Percentiles rank a stretch among this genome's conserved stretches.
phyloP scores from a whole-genome alignment of 2,797 vertebrate species.

The Sylvilagus floridanus region DNA sequence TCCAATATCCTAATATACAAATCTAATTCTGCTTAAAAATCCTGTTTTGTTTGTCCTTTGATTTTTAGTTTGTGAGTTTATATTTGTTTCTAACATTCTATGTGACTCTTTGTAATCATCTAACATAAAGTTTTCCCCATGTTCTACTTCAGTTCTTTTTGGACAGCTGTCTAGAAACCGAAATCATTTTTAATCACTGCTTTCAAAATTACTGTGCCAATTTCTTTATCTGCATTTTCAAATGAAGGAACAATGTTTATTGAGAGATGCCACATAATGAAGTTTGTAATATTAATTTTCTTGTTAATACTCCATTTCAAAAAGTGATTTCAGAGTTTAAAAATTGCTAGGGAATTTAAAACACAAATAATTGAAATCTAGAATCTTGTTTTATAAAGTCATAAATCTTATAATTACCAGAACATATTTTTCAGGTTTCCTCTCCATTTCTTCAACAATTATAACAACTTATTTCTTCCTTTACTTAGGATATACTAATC shows the following conservation, averaged over 20 bases:
- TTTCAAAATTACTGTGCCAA: neutral
- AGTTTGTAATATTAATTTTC: slow-evolving; percentile 56
- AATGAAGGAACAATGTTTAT: slow-evolving; percentile 40
- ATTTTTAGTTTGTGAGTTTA: slow-evolving; percentile 12
- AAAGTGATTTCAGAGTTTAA: slow-evolving; percentile 62
- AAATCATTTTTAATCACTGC: slow-evolving; percentile 25
- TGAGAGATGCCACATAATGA: slow-evolving; percentile 19
- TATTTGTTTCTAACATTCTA: neutral
- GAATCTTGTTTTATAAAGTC: slow-evolving; percentile 59
- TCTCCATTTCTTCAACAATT: slow-evolving; percentile 38
- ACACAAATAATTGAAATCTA: neutral
- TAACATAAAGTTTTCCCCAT: slow-evolving; percentile 11
- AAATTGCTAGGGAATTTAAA: slow-evolving; percentile 54
- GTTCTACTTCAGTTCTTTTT: slow-evolving; percentile 14
- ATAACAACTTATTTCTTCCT: slow-evolving; percentile 18
- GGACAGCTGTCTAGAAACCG: slow-evolving; percentile 39
- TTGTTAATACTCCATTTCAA: slow-evolving; percentile 44
- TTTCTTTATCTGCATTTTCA: slow-evolving; percentile 60
- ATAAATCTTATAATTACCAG: slow-evolving; percentile 56
- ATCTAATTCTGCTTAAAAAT: slow-evolving; percentile 9
- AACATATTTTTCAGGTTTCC: slow-evolving; percentile 22
- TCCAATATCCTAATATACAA: neutral
- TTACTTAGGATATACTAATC: neutral
- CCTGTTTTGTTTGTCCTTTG: slow-evolving; percentile 29
- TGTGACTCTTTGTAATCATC: neutral